phyloP scores from a whole-genome alignment of 1,140 invertebrate species.

The Aphelenchoides avenae region DNA sequence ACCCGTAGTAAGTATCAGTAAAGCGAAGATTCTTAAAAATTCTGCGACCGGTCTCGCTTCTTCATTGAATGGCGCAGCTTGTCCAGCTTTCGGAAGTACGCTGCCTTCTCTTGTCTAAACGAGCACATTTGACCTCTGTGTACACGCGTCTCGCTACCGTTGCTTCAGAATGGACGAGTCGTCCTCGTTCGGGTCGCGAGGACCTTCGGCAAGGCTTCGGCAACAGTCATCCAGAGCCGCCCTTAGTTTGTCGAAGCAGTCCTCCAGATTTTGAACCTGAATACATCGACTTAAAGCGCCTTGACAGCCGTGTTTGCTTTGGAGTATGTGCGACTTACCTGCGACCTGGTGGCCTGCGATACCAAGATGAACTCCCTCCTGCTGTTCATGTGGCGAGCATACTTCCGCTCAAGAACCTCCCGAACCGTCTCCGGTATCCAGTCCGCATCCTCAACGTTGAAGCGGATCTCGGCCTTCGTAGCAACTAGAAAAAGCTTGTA shows the following conservation, averaged over 20 bases:
- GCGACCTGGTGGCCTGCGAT: constrained; percentile 25
- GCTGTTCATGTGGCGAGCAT: constrained; percentile 24
- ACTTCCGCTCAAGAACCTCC: constrained; percentile 26
- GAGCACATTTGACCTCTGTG: too few species aligned
- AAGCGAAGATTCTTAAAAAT: too few species aligned
- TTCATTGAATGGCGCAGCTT: constrained; percentile 18
- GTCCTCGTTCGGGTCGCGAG: constrained; percentile 10
- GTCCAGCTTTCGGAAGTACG: constrained; percentile 2
- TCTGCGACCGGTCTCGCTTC: constrained; percentile 19
- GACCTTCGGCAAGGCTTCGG: constrained; percentile 12
- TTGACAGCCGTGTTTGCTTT: not conserved
- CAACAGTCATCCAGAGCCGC: constrained; percentile 20
- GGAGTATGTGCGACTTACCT: constrained; percentile 2
- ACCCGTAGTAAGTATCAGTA: too few species aligned
- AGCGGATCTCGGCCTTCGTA: constrained; percentile 47
- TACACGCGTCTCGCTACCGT: too few species aligned
- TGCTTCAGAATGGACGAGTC: constrained; percentile 23
- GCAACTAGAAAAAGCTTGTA: constrained; percentile 36
- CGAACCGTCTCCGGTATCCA: constrained; percentile 33
- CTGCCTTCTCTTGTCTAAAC: constrained; percentile 23
- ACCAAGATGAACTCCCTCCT: constrained; percentile 28
- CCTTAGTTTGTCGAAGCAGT: constrained; percentile 39
- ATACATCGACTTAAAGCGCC: constrained; percentile 13
- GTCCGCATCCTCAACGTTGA: constrained; percentile 23
- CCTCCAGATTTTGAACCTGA: constrained; percentile 38